Base-by-base conservation (phyloP, 2,888 invertebrate genomes). In the Perdita meconis region DNA sequence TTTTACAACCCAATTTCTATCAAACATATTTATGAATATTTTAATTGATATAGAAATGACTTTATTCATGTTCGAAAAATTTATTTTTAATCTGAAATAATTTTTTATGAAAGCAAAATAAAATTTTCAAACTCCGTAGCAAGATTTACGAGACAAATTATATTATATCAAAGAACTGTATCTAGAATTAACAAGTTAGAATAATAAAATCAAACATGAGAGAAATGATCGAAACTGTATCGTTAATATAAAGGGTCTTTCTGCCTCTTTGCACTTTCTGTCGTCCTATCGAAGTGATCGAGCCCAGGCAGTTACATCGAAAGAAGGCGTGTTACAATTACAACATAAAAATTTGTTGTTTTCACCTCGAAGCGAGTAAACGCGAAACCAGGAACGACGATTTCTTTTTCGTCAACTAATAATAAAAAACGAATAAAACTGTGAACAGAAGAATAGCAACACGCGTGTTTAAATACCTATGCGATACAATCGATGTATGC, bases 401-500 rank as follows among this genome's bases (percentile, higher is more conserved):
- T 8, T 34, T 47, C 12, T n/a, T 16, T 42, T 30, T 51, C 44
- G 44, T 8, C 44, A 44, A 44, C 44, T 16, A 16, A 44, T 19
- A 44, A 16, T 68, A 56, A 34, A 26, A 42, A 64, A 51, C 74
- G 73, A 44, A 57, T 68, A 71, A 67, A 76, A 76, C 50, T 42
- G 57, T n/a, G 24, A 64, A 67, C 65, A 47, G 47, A 64, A 72
- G 16, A 40, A 53, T 34, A 38, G 50, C 34, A 53, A 70, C 38
- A 64, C 36, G 66, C 55, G 68, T 72, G 47, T 34, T 19, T 65
- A 78, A 69, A 75, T 60, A 47, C 67, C 59, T 69, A 75, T 65
- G 66, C 70, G 66, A 40, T 78, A 80, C 72, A 79, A 76, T 84
- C 68, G 65, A 67, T 73, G 50, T 81, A 81, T 75, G 82, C 82